A percentile compares a stretch with the other conserved stretches of the same genome.
Evolutionary conservation across 2,888 invertebrate species (phyloP).

Genomic region (Sturmia bella): DNA sequence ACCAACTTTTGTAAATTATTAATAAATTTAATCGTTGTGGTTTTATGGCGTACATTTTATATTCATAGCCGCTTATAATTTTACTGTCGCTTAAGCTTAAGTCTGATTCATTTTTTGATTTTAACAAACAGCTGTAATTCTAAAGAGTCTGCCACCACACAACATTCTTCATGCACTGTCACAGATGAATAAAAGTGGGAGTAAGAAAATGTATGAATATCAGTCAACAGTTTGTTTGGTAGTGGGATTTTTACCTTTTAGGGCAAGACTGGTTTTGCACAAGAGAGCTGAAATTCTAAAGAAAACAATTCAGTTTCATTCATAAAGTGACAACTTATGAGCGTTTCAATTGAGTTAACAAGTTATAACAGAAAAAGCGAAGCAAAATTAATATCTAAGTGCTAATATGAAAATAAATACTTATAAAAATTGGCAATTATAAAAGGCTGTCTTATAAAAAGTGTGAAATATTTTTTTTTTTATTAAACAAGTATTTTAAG

Average conservation of each 20-base stretch:
- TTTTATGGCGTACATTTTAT: not conserved
- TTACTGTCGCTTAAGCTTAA: slow-evolving; percentile 36
- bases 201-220: not conserved
- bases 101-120: slow-evolving; percentile 44
- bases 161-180: too few species aligned
- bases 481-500: too few species aligned
- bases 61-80: slow-evolving; percentile 20
- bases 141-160: not conserved
- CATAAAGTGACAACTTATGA: slow-evolving; percentile 40
- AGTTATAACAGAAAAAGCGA: not conserved
- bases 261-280: slow-evolving; percentile 21
- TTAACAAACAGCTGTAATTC: slow-evolving; percentile 42
- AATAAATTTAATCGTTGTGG: not conserved
- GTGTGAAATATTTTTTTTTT: too few species aligned
- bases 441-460: too few species aligned
- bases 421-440: not conserved
- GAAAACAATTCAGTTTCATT: slow-evolving; percentile 51
- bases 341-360: not conserved
- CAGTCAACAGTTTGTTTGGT: not conserved
- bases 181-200: slow-evolving; percentile 38
- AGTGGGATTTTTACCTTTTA: slow-evolving; percentile 41
- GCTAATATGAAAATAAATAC: not conserved
- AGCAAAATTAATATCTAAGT: not conserved
- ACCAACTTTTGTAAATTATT: not conserved
- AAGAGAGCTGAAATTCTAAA: not conserved